Percentiles rank a stretch among this genome's conserved stretches.
These are phyloP conservation scores for Kradibia gibbosae DNA, from an alignment of 1,140 invertebrate species.

Conservation along the genomic window DNA sequence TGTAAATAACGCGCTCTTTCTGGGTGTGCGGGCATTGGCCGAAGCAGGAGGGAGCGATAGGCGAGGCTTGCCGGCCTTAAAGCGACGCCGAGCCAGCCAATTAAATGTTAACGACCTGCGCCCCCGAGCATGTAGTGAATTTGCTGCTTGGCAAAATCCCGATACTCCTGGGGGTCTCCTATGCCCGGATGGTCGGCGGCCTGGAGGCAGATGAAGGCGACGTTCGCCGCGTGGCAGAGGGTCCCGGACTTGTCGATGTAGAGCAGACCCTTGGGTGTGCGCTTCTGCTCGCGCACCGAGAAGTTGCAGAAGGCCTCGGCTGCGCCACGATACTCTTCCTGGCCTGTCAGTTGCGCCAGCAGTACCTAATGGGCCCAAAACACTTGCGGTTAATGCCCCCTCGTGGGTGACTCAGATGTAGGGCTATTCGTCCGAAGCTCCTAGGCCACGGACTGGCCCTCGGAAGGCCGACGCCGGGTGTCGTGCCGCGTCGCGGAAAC, in stretches of 20 bases:
- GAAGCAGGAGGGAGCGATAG: background rate
- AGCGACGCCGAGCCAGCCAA: background rate
- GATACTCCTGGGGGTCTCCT: constrained; percentile 65
- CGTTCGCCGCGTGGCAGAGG: constrained; percentile 75
- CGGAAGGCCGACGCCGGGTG: no score
- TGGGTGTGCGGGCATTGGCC: no score
- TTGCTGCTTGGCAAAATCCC: constrained; percentile 76
- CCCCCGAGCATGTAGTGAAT: constrained; percentile 78
- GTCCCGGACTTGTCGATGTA: constrained; percentile 76
- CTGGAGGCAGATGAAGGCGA: constrained; percentile 75
- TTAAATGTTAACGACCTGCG: constrained; percentile 53
- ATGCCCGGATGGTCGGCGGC: constrained; percentile 69
- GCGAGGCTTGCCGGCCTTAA: background rate
- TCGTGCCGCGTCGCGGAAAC: no score
- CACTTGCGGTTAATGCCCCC: background rate
- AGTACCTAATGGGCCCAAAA: constrained; percentile 65
- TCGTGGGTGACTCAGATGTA: no score
- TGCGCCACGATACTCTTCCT: constrained; percentile 69
- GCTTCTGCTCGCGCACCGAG: constrained; percentile 68
- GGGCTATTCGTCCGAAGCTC: no score
- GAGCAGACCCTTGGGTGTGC: constrained; percentile 75
- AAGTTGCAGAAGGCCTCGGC: constrained; percentile 74
- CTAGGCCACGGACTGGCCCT: no score
- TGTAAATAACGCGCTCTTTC: no score
- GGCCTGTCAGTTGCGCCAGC: constrained; percentile 70